Evolutionary conservation across 2,888 invertebrate genomes (phyloP).

Genomic region (Agrilus biguttatus): DNA sequence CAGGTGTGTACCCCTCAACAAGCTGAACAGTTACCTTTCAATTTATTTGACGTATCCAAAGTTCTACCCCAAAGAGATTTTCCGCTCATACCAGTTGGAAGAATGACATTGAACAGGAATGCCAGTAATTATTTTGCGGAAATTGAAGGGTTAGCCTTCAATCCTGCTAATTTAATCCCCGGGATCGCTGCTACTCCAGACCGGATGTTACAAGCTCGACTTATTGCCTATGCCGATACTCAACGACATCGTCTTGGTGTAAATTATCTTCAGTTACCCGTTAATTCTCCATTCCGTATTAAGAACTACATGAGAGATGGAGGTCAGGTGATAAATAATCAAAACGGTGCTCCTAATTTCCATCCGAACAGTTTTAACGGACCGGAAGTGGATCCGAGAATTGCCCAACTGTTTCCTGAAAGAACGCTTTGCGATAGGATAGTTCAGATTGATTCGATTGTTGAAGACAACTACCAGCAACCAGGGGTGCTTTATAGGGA

Average conservation of each 20-base stretch:
- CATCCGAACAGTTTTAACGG: conserved; percentile 93
- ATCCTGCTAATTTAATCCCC: conserved; percentile 76
- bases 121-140: conserved; percentile 88
- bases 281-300: conserved; percentile 80
- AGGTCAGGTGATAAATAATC: conserved; percentile 59
- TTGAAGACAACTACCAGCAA: conserved; percentile 83
- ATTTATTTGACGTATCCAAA: conserved; percentile 91
- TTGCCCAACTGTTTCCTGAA: too few relatives aligned
- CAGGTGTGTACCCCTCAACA: conserved; percentile 81
- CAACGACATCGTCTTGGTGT: conserved; percentile 81
- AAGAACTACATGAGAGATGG: conserved; percentile 84
- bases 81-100: conserved; percentile 80
- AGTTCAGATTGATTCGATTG: too few relatives aligned
- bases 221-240: conserved; percentile 82
- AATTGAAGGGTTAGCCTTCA: conserved; percentile 84
- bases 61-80: conserved; percentile 79
- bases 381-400: conserved; percentile 34
- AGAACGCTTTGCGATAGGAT: too few relatives aligned
- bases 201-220: conserved; percentile 78
- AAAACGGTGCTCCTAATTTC: conserved; percentile 85
- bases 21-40: conserved; percentile 62
- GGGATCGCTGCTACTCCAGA: conserved; percentile 89
- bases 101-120: conserved; percentile 71
- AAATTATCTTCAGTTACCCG: conserved; percentile 82
- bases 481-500: conserved; percentile 67